Conservation (phyloP, 2,797 vertebrate species). For the Ceyx erithaca region DNA sequence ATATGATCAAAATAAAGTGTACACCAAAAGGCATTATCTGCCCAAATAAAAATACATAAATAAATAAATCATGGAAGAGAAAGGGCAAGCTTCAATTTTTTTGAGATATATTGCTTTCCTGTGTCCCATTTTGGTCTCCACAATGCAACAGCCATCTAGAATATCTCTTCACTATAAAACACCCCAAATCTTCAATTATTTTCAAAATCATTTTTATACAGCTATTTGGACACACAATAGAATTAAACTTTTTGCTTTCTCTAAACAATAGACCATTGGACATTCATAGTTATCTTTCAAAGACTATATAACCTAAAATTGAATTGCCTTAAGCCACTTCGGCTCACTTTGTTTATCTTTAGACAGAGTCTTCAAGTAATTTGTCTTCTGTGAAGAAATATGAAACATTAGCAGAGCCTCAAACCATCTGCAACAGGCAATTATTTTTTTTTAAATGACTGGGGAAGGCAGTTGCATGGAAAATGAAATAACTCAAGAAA, state of each 20-base stretch:
- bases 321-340: background rate
- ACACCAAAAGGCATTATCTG: background rate
- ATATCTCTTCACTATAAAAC: background rate
- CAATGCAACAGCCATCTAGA: background rate
- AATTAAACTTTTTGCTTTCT: background rate
- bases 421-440: background rate
- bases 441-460: background rate
- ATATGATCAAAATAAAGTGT: background rate
- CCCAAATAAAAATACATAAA: background rate
- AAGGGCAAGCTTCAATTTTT: background rate
- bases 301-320: background rate
- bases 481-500: background rate
- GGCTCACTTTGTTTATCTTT: background rate
- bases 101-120: background rate
- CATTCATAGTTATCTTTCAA: background rate
- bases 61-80: background rate
- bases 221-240: background rate
- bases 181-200: background rate
- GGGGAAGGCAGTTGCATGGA: background rate
- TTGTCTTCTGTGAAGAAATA: background rate
- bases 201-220: background rate
- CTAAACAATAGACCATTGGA: background rate
- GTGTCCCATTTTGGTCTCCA: background rate
- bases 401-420: background rate
- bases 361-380: background rate